Percentiles rank a stretch among this genome's conserved stretches.
phyloP scores from a whole-genome alignment of 2,113 vertebrate genomes.

The Tychaedon coryphoeus region DNA sequence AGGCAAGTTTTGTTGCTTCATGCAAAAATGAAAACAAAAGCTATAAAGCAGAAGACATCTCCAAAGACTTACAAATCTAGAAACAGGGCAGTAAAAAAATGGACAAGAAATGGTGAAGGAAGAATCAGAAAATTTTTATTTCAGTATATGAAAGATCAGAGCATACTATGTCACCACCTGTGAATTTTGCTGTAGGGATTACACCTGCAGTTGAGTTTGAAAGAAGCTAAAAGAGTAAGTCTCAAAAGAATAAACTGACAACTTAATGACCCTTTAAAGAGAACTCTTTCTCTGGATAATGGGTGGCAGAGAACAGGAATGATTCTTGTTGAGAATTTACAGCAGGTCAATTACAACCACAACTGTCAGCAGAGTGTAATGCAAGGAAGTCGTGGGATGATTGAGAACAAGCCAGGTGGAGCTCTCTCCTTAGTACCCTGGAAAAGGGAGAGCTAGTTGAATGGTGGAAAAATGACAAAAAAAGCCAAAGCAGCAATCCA shows the following conservation, averaged over 20 bases:
- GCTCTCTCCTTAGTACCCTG: not conserved
- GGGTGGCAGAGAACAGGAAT: slow-evolving; percentile 17
- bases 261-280: slow-evolving; percentile 16
- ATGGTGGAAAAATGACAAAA: not conserved
- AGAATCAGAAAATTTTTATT: not conserved
- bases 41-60: not conserved
- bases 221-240: slow-evolving; percentile 23
- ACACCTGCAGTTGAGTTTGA: slow-evolving; percentile 1
- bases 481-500: not conserved
- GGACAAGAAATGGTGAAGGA: not conserved
- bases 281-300: slow-evolving; percentile 17
- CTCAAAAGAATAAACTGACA: slow-evolving; percentile 33
- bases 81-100: not conserved
- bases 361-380: slow-evolving; percentile 13
- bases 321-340: slow-evolving; percentile 18
- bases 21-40: not conserved
- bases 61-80: not conserved
- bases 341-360: slow-evolving; percentile 39
- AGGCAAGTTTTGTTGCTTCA: not conserved
- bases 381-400: not conserved
- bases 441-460: not conserved
- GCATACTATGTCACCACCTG: not conserved
- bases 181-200: slow-evolving; percentile 42
- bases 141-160: not conserved
- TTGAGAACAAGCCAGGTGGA: not conserved